Percentiles rank a stretch among this genome's conserved stretches.
Conservation (phyloP, 2,888 invertebrate species). For the Drosophila atripex region DNA sequence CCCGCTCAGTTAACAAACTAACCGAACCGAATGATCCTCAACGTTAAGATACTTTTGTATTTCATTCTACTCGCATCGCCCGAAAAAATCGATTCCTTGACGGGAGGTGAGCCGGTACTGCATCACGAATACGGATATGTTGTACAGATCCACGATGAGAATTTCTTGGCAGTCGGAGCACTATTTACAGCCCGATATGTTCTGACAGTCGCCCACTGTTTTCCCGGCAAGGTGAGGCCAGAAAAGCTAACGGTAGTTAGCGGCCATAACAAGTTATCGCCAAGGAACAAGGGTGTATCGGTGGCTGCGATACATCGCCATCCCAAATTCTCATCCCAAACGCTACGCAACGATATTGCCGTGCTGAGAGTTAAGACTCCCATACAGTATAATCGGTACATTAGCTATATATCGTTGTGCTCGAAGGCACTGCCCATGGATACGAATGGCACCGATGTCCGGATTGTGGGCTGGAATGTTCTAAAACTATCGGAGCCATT, state of each 20-base stretch:
- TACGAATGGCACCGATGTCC: too few species aligned
- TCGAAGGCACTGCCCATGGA: not conserved
- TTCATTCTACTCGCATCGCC: not conserved
- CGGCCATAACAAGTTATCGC: not conserved
- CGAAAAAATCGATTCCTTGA: not conserved
- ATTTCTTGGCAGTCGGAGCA: slow-evolving; percentile 13
- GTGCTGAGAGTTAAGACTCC: slow-evolving; percentile 4
- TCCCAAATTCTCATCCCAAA: slow-evolving; percentile 4
- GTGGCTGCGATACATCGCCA: slow-evolving; percentile 9
- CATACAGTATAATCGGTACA: not conserved
- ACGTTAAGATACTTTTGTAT: not conserved
- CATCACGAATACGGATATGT: slow-evolving; percentile 2
- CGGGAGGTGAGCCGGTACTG: not conserved
- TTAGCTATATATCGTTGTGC: slow-evolving; percentile 18
- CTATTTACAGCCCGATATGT: slow-evolving; percentile 18
- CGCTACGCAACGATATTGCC: slow-evolving; percentile 16
- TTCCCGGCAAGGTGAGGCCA: not conserved
- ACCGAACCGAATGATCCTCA: not conserved
- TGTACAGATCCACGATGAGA: slow-evolving; percentile 24
- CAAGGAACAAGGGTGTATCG: not conserved
- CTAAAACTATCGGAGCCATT: not conserved
- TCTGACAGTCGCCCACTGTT: slow-evolving; percentile 24
- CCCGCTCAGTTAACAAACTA: not conserved
- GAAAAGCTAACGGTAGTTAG: slow-evolving; percentile 6
- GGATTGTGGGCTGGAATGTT: slow-evolving; percentile 15